A percentile compares a stretch with the other conserved stretches of the same genome.
Evolutionary conservation across 2,113 vertebrate genomes (phyloP).

Genomic region (Tretioscincus oriximinensis): DNA sequence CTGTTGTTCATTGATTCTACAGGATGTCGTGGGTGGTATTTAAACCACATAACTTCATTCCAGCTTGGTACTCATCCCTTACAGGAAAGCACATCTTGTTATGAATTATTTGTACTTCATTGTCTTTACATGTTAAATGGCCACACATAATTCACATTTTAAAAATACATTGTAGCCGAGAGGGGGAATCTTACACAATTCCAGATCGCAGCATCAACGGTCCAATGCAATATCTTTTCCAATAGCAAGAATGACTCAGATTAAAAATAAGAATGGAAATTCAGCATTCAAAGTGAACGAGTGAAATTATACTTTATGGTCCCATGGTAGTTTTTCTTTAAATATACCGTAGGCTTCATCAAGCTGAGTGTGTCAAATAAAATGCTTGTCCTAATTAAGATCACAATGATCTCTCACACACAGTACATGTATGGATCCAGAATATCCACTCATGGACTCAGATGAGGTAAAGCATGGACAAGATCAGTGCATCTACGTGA

Average conservation of each 20-base stretch:
- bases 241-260: neutral
- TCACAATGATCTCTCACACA: too few species aligned
- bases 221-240: neutral
- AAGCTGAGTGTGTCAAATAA: too few species aligned
- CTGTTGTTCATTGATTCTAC: neutral
- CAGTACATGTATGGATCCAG: too few species aligned
- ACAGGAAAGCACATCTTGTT: neutral
- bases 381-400: too few species aligned
- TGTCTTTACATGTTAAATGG: neutral
- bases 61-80: neutral
- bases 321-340: neutral
- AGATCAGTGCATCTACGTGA: too few species aligned
- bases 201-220: neutral
- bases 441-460: too few species aligned
- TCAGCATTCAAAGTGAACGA: neutral
- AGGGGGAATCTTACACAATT: neutral
- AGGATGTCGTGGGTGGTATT: neutral
- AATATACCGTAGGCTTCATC: neutral
- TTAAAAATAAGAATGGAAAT: neutral
- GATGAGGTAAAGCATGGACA: too few species aligned
- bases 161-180: too few species aligned
- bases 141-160: slow-evolving; percentile 15
- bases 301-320: neutral
- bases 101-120: neutral
- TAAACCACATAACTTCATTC: neutral